Percentiles rank a stretch among this genome's conserved stretches.
These are phyloP conservation scores for Oppia nitens DNA, from an alignment of 1,140 invertebrate genomes.

Conservation along the genomic window DNA sequence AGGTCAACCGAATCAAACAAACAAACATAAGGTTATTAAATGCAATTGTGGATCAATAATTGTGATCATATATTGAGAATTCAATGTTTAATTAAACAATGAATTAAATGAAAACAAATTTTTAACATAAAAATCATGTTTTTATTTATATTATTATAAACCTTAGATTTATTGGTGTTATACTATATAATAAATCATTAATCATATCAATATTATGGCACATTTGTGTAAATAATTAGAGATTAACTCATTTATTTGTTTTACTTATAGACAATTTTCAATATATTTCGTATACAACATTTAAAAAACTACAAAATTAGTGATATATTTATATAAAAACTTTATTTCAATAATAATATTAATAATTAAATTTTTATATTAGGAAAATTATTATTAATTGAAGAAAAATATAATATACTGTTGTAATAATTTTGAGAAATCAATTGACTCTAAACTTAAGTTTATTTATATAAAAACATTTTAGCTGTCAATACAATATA, in stretches of 20 bases:
- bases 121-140: background rate
- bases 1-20: too few relatives aligned
- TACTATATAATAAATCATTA: background rate
- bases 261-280: background rate
- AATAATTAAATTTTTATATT: too few relatives aligned
- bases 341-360: background rate
- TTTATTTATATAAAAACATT: too few relatives aligned
- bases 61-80: too few relatives aligned
- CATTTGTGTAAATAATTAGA: background rate
- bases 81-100: too few relatives aligned
- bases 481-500: too few relatives aligned
- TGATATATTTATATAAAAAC: background rate
- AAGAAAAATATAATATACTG: background rate
- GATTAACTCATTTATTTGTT: background rate
- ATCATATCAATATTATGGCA: background rate
- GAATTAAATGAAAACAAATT: background rate
- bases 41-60: too few relatives aligned
- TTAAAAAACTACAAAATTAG: background rate
- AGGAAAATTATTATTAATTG: background rate
- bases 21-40: too few relatives aligned
- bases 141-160: too few relatives aligned
- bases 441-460: too few relatives aligned
- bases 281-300: background rate
- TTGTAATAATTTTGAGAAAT: too few relatives aligned
- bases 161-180: background rate